phyloP scores from a whole-genome alignment of 2,113 vertebrate genomes.

The Apodemus speciosus region DNA sequence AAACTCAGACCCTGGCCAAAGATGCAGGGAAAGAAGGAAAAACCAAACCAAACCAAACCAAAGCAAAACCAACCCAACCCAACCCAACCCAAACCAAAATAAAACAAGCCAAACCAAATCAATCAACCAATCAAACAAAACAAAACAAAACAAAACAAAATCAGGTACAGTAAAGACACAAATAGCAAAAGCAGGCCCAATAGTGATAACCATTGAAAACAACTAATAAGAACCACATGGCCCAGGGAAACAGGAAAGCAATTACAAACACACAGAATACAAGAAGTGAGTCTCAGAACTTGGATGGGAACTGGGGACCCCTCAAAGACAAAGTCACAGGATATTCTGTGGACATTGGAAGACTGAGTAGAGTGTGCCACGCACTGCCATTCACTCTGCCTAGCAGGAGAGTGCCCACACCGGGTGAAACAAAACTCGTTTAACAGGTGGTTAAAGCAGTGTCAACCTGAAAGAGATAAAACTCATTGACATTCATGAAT shows the following conservation, averaged over 20 bases:
- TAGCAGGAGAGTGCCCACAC: background rate
- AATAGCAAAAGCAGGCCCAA: background rate
- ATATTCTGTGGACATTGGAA: background rate
- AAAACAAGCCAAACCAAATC: background rate
- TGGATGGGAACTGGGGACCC: background rate
- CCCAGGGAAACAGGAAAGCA: background rate
- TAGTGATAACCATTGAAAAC: background rate
- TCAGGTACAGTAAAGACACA: background rate
- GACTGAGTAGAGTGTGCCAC: background rate
- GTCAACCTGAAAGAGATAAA: background rate
- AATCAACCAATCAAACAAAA: background rate
- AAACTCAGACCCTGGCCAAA: background rate
- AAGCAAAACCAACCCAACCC: background rate
- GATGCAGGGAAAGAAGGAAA: background rate
- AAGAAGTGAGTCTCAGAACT: background rate
- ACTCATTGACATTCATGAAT: background rate
- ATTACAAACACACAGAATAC: background rate
- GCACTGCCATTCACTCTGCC: background rate
- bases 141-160: background rate
- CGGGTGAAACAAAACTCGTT: background rate
- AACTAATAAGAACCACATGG: background rate
- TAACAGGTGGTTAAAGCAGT: background rate
- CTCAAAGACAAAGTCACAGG: background rate
- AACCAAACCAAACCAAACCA: background rate
- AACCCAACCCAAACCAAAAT: background rate